Evolutionary conservation across 2,113 vertebrate genomes (phyloP).

Genomic region (Asarcornis scutulata): DNA sequence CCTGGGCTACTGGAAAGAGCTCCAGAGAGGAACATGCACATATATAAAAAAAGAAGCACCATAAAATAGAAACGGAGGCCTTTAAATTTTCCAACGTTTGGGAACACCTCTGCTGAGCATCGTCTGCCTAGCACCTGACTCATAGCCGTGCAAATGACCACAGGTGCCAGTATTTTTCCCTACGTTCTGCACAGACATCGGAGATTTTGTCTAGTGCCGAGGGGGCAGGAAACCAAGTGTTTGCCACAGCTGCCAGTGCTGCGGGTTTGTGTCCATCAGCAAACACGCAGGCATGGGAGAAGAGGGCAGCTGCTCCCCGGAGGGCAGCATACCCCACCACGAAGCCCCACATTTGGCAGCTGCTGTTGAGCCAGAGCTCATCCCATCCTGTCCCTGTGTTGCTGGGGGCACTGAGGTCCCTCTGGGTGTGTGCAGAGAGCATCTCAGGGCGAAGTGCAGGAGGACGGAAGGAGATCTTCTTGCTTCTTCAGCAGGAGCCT

Average conservation of each 20-base stretch:
- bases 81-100: background rate
- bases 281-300: background rate
- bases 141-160: background rate
- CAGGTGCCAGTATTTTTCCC: background rate
- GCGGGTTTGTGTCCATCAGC: background rate
- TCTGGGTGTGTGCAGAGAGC: background rate
- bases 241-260: background rate
- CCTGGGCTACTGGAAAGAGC: background rate
- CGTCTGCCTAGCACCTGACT: background rate
- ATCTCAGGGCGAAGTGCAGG: background rate
- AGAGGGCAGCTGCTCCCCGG: background rate
- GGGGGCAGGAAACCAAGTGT: background rate
- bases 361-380: accelerated
- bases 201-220: background rate
- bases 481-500: background rate
- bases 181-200: background rate
- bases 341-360: background rate
- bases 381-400: accelerated
- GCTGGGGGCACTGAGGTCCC: background rate
- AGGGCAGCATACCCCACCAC: accelerated
- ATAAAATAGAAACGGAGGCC: background rate
- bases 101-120: background rate
- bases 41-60: background rate
- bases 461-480: background rate
- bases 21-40: background rate